These are phyloP conservation scores for Operophtera brumata DNA, from an alignment of 2,888 invertebrate genomes.

Conservation along the genomic window DNA sequence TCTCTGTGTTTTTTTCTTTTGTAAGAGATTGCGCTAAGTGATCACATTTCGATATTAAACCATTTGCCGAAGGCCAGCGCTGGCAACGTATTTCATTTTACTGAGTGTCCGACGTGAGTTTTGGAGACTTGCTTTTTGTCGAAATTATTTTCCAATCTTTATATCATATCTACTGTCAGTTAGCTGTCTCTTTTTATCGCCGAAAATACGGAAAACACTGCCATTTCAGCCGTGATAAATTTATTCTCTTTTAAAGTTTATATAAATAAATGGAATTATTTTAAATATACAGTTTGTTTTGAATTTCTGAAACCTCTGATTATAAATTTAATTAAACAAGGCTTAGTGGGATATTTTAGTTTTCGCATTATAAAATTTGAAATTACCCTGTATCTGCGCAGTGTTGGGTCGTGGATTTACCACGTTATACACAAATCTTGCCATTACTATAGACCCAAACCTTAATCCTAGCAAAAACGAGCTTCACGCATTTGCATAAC, in stretches of 20 bases:
- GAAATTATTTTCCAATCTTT: conserved; percentile 75
- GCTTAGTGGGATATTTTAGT: conserved; percentile 34
- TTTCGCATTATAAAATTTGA: conserved; percentile 37
- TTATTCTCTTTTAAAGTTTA: conserved; percentile 5
- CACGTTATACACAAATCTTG: conserved; percentile 55
- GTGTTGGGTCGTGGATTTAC: conserved; percentile 46
- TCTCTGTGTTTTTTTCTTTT: conserved; percentile 73
- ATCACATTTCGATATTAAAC: conserved; percentile 82
- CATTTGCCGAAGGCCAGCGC: conserved; percentile 78
- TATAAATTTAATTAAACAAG: conserved; percentile 38
- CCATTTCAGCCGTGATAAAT: conserved; percentile 10
- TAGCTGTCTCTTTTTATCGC: conserved; percentile 51
- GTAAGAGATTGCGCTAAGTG: conserved; percentile 81
- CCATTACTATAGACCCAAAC: conserved; percentile 55
- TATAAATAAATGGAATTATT: conserved; percentile 9
- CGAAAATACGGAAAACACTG: conserved; percentile 22
- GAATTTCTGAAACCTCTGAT: conserved; percentile 23
- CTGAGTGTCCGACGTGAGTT: conserved; percentile 79
- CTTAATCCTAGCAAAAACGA: conserved; percentile 55
- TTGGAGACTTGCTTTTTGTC: conserved; percentile 76
- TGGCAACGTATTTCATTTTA: conserved; percentile 80
- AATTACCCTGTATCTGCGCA: conserved; percentile 32
- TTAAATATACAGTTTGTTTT: conserved; percentile 7
- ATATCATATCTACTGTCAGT: conserved; percentile 68
- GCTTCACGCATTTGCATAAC: conserved; percentile 52